Base-by-base conservation (phyloP, 2,113 vertebrate genomes). In the Pitta sordida region DNA sequence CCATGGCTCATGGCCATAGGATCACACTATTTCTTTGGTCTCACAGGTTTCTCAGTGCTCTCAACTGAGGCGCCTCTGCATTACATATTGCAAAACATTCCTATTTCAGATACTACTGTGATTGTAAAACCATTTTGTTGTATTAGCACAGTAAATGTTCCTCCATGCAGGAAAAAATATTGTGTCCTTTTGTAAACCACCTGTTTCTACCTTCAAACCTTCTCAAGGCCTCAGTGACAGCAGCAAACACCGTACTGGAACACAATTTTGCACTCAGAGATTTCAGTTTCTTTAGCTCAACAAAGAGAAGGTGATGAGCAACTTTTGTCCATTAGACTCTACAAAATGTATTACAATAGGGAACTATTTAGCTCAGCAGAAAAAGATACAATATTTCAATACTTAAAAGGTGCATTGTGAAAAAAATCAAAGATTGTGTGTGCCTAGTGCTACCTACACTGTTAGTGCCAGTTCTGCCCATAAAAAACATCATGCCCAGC, bases 191-290 rank as follows among this genome's bases (percentile, higher is more conserved):
- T 30, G 12, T 46, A 63, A 74, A 52, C 11, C 13, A 18, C 7
- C 3, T 18, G 6, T n/a, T 16, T 78, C 9, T 59, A 9, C 8
- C 26, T 58, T 37, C 51, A 86, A 49, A n/a, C 3, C 2, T 74
- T 51, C 37, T 83, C 29, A 76, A 69, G 6, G 8, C 24, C 32
- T 46, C 23, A 29, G 41, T 44, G 41, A 39, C 27, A n/a, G 13
- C 0, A 15, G 3, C 10, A 51, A 81, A 62, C 16, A 36, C 0
- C 1, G 8, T 76, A 9, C 19, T 41, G 18, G 37, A 46, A 56
- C 75, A 53, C 5, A 26, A 36, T 36, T 15, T 3, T 64, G 0
- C 23, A 13, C 6, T 30, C 17, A 9, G n/a, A 29, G n/a, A 53
- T 12, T 26, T 76, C 18, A 36, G 19, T 8, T 9, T 85, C 22